Conservation (phyloP, 2,113 vertebrate species). For the Heliornis fulica region DNA sequence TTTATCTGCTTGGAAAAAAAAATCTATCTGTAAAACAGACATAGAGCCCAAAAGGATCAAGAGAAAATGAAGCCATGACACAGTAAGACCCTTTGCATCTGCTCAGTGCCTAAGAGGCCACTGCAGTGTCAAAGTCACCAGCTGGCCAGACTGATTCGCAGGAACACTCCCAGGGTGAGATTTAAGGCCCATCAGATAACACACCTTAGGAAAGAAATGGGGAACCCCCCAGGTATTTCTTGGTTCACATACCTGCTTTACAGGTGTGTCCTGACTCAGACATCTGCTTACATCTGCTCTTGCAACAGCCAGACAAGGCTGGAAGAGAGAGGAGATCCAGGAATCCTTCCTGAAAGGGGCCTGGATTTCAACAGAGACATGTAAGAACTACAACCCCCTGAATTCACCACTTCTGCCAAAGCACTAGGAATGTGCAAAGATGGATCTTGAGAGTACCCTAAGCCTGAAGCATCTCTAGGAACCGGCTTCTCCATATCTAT, state of each 20-base stretch:
- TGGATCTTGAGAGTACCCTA: neutral
- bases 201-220: neutral
- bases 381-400: neutral
- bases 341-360: neutral
- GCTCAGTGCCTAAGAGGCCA: neutral
- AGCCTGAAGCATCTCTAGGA: neutral
- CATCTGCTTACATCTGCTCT: neutral
- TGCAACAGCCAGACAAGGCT: neutral
- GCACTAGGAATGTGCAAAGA: fast-evolving
- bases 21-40: neutral
- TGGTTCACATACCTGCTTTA: neutral
- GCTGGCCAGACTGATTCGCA: neutral
- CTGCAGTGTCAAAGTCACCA: neutral
- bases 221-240: neutral
- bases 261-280: neutral
- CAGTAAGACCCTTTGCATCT: neutral
- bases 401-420: neutral
- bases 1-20: neutral
- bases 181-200: neutral
- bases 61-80: neutral
- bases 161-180: neutral
- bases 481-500: neutral
- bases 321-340: neutral
- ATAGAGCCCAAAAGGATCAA: neutral
- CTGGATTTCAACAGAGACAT: neutral